These are phyloP conservation scores for Tetranychus truncatus DNA, from an alignment of 2,888 invertebrate genomes.

Conservation along the genomic window DNA sequence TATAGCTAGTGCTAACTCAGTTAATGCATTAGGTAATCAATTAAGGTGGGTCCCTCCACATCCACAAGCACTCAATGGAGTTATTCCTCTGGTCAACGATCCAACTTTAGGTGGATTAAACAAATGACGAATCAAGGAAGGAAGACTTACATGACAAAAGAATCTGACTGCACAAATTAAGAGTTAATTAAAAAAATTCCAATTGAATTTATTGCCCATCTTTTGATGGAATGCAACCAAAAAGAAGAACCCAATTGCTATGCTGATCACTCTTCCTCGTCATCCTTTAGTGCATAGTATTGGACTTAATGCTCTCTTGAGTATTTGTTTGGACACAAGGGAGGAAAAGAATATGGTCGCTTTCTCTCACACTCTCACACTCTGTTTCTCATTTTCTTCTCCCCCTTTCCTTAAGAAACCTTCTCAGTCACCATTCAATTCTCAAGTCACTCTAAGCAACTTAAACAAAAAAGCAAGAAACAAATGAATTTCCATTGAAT, in stretches of 20 bases:
- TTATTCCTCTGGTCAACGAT: slow-evolving; percentile 1
- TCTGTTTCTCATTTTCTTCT: not conserved
- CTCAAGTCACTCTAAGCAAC: not conserved
- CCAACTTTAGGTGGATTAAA: not conserved
- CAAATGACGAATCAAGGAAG: not conserved
- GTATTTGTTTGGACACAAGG: not conserved
- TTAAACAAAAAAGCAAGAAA: not conserved
- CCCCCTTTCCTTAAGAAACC: not conserved
- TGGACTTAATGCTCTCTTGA: not conserved
- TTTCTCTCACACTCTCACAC: not conserved
- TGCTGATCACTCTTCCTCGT: not conserved
- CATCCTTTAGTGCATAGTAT: not conserved
- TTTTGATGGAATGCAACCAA: slow-evolving; percentile 1
- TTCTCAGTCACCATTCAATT: not conserved
- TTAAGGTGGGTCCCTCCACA: not conserved
- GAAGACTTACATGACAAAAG: not conserved
- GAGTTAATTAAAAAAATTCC: not conserved
- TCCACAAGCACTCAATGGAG: not conserved
- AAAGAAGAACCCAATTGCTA: not conserved
- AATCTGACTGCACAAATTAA: not conserved
- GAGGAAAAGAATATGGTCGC: not conserved
- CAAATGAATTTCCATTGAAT: not conserved
- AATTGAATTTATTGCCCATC: not conserved
- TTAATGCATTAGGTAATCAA: not conserved
- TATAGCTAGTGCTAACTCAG: not conserved